These are phyloP conservation scores for Acanthosepion pharaonis DNA, from an alignment of 2,888 invertebrate genomes.

Conservation along the genomic window DNA sequence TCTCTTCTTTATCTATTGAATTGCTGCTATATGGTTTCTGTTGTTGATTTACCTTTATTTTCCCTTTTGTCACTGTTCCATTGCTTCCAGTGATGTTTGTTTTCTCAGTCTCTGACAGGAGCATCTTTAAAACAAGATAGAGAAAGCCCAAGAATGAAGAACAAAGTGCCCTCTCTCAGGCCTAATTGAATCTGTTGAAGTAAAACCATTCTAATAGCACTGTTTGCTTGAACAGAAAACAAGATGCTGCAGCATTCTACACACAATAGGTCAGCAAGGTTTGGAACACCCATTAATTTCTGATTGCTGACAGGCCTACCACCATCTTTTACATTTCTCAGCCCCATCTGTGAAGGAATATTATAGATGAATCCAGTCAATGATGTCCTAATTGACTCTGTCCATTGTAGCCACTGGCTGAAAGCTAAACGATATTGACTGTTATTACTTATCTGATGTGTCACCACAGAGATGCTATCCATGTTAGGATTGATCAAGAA, in stretches of 20 bases:
- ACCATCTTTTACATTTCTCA: neutral
- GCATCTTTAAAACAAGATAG: neutral
- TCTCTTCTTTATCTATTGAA: neutral
- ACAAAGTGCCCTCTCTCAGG: constrained; percentile 8
- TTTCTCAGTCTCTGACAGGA: neutral
- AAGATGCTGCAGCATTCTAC: neutral
- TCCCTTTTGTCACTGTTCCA: neutral
- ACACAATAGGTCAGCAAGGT: neutral
- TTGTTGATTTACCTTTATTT: neutral
- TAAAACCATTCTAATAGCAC: neutral
- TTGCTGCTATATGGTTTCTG: neutral
- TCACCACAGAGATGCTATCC: neutral
- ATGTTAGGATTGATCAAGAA: neutral
- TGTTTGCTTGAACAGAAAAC: neutral
- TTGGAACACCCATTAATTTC: constrained; percentile 20
- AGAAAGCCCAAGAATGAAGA: neutral
- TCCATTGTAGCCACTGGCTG: neutral
- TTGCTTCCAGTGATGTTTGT: neutral
- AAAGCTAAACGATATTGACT: neutral
- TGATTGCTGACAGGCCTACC: neutral
- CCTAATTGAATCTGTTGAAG: constrained; percentile 8
- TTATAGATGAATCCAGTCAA: neutral
- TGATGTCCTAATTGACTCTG: neutral
- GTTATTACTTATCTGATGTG: neutral
- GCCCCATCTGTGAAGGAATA: neutral